Base-by-base conservation (phyloP, 2,888 invertebrate genomes). In the Metallyticus violacea region DNA sequence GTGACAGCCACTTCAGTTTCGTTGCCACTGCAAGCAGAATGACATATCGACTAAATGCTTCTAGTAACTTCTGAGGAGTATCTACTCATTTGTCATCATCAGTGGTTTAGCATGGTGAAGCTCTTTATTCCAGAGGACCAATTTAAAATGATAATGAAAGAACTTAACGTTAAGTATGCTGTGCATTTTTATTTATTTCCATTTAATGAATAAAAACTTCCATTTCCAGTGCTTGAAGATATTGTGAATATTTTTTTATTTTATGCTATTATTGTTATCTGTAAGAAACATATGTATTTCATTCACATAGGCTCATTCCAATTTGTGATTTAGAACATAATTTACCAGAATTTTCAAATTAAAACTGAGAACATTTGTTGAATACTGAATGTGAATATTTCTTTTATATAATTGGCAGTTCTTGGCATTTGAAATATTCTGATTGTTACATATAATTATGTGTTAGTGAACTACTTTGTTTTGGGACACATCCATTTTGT, bases 121-220 rank as follows among this genome's bases (percentile, higher is more conserved):
- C 2, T 62, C 40, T 81, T 9, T 80, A 26, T 80, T 80, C 80
- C 80, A 40, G 76, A 76, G 82, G 82, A 76, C 82, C 82, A 82
- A 76, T 29, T 30, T 22, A 81, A 30, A 26, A 22, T 15, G 0
- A 62, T 15, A 62, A 62, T 15, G 9, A 62, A 62, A 9, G 15
- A 62, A 62, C 15, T 62, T 62, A 15, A 62, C 22, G 40, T 62
- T 62, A 62, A 15, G 15, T 62, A 62, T 62, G 22, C 15, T 62
- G 40, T 82, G 82, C 82, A 82, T 82, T 82, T 82, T 26, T 62
- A 82, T 82, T 82, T 76, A 82, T 76, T 82, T 62, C 40, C 15
- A 62, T 62, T 62, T 62, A 62, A 62, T n/a, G n/a, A n/a, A n/a
- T n/a, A n/a, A 22, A 2, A 62, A 22, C 40, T 62, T 62, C 15